phyloP scores from a whole-genome alignment of 2,888 invertebrate species.

The Agrotis ipsilon region DNA sequence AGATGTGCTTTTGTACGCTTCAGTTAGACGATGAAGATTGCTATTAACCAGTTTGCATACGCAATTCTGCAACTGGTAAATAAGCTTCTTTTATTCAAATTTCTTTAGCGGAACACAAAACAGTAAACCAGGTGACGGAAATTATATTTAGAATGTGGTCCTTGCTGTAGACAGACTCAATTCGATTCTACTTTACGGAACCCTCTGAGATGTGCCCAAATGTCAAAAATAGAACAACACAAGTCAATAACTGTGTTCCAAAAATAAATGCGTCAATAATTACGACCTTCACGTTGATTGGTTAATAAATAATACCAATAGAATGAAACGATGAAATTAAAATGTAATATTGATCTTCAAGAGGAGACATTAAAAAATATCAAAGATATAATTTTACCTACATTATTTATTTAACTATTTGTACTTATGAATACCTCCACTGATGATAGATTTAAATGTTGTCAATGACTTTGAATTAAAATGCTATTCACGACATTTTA shows the following conservation, averaged over 20 bases:
- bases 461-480: neutral
- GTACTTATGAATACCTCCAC: neutral
- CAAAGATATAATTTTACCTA: too few species aligned
- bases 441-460: neutral
- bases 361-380: neutral
- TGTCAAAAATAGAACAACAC: neutral
- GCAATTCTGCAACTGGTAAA: too few species aligned
- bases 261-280: neutral
- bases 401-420: neutral
- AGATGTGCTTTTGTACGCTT: constrained; percentile 1
- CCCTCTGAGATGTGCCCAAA: neutral
- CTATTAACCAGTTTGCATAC: neutral
- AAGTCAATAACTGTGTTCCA: neutral
- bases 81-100: too few species aligned
- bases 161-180: neutral
- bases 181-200: neutral
- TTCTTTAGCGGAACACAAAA: too few species aligned
- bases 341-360: neutral
- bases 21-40: neutral
- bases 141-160: neutral
- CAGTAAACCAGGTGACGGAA: neutral
- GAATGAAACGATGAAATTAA: neutral
- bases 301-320: neutral
- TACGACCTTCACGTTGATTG: neutral
- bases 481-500: too few species aligned